phyloP scores from a whole-genome alignment of 2,113 vertebrate species.

The Myxocyprinus asiaticus region DNA sequence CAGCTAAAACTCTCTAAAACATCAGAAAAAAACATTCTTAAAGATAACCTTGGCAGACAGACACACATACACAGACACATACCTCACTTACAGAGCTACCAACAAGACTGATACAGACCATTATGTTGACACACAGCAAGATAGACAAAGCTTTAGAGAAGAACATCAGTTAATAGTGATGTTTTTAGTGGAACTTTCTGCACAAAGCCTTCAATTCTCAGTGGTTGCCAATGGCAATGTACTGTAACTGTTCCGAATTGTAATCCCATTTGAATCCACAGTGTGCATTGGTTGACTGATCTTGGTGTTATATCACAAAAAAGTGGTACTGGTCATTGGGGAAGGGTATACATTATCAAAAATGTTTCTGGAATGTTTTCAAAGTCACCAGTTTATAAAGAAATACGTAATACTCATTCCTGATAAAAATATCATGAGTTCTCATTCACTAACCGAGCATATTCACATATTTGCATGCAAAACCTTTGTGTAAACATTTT shows the following conservation, averaged over 20 bases:
- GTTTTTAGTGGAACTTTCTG: conserved; percentile 8
- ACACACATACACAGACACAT: not conserved
- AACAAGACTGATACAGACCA: not conserved
- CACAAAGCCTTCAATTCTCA: conserved; percentile 15
- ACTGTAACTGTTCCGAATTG: conserved; percentile 1
- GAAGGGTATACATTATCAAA: too few species aligned
- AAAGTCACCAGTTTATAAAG: too few species aligned
- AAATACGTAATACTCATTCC: too few species aligned
- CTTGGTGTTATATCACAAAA: too few species aligned
- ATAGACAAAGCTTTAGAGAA: not conserved
- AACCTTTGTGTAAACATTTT: too few species aligned
- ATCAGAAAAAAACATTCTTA: not conserved
- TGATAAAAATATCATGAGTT: too few species aligned
- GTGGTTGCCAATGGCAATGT: not conserved
- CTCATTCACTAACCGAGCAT: too few species aligned
- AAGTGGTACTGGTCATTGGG: too few species aligned
- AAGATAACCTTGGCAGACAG: conserved; percentile 27
- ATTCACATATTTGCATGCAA: too few species aligned
- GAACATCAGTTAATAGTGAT: not conserved
- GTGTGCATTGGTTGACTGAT: not conserved
- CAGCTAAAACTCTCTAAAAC: conserved; percentile 18
- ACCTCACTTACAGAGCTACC: conserved; percentile 2
- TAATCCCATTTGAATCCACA: not conserved
- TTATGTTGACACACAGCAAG: not conserved
- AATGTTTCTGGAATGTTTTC: too few species aligned